Evolutionary conservation across 2,888 invertebrate genomes (phyloP).

Genomic region (Rhagophthalmus giganteus): DNA sequence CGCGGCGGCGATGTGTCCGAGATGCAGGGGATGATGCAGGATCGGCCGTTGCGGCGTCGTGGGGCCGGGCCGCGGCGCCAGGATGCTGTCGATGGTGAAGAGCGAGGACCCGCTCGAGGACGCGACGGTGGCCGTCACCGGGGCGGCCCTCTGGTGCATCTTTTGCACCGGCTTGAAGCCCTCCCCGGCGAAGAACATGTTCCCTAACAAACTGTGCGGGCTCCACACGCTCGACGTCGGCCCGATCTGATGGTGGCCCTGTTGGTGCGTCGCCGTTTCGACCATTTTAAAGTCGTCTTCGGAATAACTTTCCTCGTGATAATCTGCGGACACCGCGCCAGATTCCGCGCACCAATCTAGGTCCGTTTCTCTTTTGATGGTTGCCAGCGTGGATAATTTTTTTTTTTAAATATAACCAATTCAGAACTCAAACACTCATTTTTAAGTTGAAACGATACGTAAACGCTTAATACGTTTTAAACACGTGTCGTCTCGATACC

Average conservation of each 20-base stretch:
- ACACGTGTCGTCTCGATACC: constrained; percentile 20
- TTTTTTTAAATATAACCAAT: not conserved
- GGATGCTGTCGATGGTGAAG: constrained; percentile 85
- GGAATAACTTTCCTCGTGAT: constrained; percentile 42
- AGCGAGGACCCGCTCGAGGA: constrained; percentile 59
- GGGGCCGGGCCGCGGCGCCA: constrained; percentile 69
- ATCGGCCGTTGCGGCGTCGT: constrained; percentile 59
- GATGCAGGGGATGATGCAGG: constrained; percentile 61
- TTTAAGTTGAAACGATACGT: too few relatives aligned
- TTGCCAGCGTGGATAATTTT: constrained; percentile 48
- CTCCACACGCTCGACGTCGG: constrained; percentile 35
- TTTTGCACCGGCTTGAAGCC: constrained; percentile 55
- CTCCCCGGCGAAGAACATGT: constrained; percentile 48
- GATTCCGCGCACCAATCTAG: constrained; percentile 50
- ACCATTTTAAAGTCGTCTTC: constrained; percentile 51
- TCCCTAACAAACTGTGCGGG: constrained; percentile 42
- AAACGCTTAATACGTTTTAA: too few relatives aligned
- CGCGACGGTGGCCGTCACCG: constrained; percentile 50
- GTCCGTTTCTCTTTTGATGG: constrained; percentile 50
- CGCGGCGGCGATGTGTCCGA: constrained; percentile 67
- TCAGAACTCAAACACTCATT: constrained; percentile 1
- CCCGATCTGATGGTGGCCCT: constrained; percentile 25
- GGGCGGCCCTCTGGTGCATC: constrained; percentile 42
- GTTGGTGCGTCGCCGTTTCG: constrained; percentile 48
- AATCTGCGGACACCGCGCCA: constrained; percentile 39